Base-by-base conservation (phyloP, 2,888 invertebrate genomes). In the Pristionchus arcanus region DNA sequence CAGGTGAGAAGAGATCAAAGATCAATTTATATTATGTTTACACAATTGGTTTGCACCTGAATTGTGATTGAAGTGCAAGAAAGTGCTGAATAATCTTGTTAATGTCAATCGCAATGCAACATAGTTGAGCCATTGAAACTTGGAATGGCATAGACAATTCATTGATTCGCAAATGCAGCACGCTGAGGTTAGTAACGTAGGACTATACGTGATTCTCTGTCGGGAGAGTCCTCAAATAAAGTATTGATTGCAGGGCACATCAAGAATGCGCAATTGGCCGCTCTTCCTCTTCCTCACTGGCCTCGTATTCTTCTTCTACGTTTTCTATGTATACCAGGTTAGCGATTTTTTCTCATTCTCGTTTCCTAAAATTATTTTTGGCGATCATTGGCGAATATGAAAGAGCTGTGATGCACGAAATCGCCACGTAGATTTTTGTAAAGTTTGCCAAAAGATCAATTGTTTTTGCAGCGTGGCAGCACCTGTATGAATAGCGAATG, bases 221-320 rank as follows among this genome's bases (percentile, higher is more conserved):
- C 42, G 42, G 42, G 42, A 49, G 13, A 49, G 42, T 49, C 42
- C 5, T 49, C 63, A 66, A 28, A 66, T 66, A 28, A 34, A 49
- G 49, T 28, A 86, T 21, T 5, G 25, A 25, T 15, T 1, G 11
- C 71, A 71, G 77, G 92, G 92, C 63, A 90, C 91, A 34, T 91
- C 92, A 42, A 90, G 87, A 77, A 93, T 93, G 93, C 90, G 92
- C 63, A 93, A 93, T 63, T 92, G 92, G 92, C 93, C 93, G 34
- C 91, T 93, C 37, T 93, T 93, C 87, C 89, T 91, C 19, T 93
- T 93, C 85, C 90, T 93, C n/a, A 91, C 92, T n/a, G 91, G 91
- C 25, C 91, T 93, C 55, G 92, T 92, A 55, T 90, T 89, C 63
- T 89, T 91, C 71, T 59, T 83, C 89, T 42, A 86, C 63, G 49